A percentile compares a stretch with the other conserved stretches of the same genome.
phyloP scores from a whole-genome alignment of 2,113 vertebrate genomes.

The Cheirogaleus medius region DNA sequence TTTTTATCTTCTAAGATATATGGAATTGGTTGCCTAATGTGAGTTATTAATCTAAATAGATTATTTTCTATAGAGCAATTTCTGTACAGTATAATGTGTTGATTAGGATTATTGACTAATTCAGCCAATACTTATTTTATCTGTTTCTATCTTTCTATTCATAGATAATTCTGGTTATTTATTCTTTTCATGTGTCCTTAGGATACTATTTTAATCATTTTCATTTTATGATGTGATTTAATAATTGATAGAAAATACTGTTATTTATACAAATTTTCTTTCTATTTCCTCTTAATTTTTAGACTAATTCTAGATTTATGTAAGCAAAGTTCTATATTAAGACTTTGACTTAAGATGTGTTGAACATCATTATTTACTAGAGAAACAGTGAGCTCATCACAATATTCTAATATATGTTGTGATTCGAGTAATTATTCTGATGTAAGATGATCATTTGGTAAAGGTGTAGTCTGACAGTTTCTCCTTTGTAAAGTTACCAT shows the following conservation, averaged over 20 bases:
- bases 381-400: not conserved
- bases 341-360: not conserved
- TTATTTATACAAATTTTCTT: not conserved
- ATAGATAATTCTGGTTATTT: not conserved
- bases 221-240: not conserved
- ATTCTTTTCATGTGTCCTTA: not conserved
- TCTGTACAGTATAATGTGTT: not conserved
- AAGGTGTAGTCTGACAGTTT: not conserved
- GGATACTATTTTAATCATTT: not conserved
- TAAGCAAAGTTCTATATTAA: not conserved
- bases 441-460: not conserved
- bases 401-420: not conserved
- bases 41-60: not conserved
- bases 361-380: not conserved
- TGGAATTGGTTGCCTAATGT: not conserved
- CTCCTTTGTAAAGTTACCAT: not conserved
- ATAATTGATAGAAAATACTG: not conserved
- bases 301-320: not conserved
- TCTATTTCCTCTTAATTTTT: constrained; percentile 22
- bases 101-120: not conserved
- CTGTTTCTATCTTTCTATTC: not conserved
- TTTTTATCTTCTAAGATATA: not conserved
- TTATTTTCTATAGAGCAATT: not conserved
- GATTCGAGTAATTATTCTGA: not conserved
- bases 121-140: not conserved